Base-by-base conservation (phyloP, 1,140 invertebrate genomes). In the Ostrea edulis region DNA sequence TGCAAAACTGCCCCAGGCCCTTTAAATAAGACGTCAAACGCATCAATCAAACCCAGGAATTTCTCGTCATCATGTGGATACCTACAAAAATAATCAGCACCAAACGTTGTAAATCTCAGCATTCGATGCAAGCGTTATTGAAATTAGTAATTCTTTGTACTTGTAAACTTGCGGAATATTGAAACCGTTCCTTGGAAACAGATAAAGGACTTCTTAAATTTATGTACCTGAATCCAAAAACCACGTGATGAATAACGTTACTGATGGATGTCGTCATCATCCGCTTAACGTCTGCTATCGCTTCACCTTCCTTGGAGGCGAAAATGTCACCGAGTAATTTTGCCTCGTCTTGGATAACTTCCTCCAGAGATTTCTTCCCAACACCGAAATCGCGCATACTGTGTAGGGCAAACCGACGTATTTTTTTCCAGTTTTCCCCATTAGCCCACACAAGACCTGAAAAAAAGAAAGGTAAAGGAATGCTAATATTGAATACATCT, bases 361-460 rank as follows among this genome's bases (percentile, higher is more conserved):
- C 95, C 90, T 97, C 96, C 96, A 98, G 97, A 71, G 95, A 93
- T 0, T 94, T 95, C 92, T 97, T 97, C 0, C 97, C 97, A 88
- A 97, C 97, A n/a, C 97, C 97, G 11, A 97, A 95, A 29, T 96
- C 95, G 44, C 96, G 95, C 88, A 98, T 95, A 87, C 97, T 96
- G 86, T 96, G 96, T 65, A 97, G 93, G 2, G 97, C 96, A 95
- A 98, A 98, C 82, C 95, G 95, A 71, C 97, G 95, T 89, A 98
- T 97, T 89, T 97, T 96, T 82, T 95, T 96, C 97, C 97, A 98
- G 8, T 96, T 91, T 9, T 95, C 91, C 0, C 97, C 91, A 58
- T 58, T 82, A 51, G 53, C 53, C 87, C 82, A 89, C 25, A 65
- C 81, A 71, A 89, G 14, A 71, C 91, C 83, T 68, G 11, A 44